phyloP scores from a whole-genome alignment of 2,888 invertebrate species.

The Athalia cordata region DNA sequence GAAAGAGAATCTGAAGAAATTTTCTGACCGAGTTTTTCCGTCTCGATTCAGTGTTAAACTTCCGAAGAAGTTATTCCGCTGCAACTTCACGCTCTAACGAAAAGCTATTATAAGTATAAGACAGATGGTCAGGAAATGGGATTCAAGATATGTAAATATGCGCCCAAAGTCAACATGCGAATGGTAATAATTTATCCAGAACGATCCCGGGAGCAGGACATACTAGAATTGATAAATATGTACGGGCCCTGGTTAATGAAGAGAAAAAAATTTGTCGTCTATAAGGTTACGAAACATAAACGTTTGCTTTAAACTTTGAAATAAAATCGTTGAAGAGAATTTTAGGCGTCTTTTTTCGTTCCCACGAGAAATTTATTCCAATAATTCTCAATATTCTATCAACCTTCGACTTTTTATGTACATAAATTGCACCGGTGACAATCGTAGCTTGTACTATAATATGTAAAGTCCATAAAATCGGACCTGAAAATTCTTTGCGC shows the following conservation, averaged over 20 bases:
- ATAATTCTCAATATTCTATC: background rate
- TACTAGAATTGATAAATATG: slow-evolving; percentile 19
- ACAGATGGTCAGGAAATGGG: slow-evolving; percentile 43
- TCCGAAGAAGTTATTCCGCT: background rate
- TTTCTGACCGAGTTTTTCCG: background rate
- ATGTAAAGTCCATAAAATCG: too few species aligned
- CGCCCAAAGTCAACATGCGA: slow-evolving; percentile 2
- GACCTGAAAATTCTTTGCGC: too few species aligned
- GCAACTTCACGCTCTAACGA: background rate
- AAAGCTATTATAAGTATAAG: background rate
- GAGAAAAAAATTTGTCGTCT: too few species aligned
- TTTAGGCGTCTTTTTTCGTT: background rate
- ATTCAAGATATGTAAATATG: slow-evolving; percentile 36
- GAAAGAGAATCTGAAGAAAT: background rate
- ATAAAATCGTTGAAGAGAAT: background rate
- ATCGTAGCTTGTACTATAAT: too few species aligned
- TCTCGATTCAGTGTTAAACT: background rate
- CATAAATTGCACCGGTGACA: too few species aligned
- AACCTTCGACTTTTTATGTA: background rate
- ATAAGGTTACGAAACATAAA: too few species aligned
- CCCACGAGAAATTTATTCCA: background rate
- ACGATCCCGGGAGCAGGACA: background rate
- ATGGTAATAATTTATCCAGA: slow-evolving; percentile 30
- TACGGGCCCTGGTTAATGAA: too few species aligned
- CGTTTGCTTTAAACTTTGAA: background rate